Evolutionary conservation across 2,888 invertebrate genomes (phyloP).

Genomic region (Orthosia incerta): DNA sequence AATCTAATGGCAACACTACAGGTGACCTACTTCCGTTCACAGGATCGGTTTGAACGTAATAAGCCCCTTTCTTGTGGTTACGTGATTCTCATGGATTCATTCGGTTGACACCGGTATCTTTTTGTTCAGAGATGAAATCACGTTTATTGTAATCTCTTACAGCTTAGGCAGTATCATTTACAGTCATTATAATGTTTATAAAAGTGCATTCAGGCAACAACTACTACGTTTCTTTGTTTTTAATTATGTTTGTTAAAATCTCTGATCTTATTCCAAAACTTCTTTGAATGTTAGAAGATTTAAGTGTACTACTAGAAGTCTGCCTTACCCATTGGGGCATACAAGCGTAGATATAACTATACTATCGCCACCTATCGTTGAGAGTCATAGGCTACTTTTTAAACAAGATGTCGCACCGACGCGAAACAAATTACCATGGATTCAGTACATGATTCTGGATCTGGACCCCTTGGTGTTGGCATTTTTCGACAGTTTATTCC

Average conservation of each 20-base stretch:
- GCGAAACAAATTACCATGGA: too few relatives aligned
- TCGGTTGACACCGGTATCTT: constrained; percentile 32
- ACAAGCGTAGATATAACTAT: too few relatives aligned
- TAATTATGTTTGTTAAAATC: neutral
- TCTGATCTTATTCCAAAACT: too few relatives aligned
- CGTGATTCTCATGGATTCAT: constrained; percentile 48
- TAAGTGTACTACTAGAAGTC: too few relatives aligned
- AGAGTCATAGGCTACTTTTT: too few relatives aligned
- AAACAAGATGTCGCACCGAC: too few relatives aligned
- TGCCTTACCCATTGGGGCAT: too few relatives aligned
- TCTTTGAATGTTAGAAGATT: too few relatives aligned
- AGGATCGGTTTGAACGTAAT: constrained; percentile 47
- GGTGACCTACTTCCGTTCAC: constrained; percentile 62
- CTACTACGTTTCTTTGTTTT: neutral
- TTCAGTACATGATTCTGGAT: too few relatives aligned
- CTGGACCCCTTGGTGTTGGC: too few relatives aligned
- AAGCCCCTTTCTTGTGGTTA: constrained; percentile 45
- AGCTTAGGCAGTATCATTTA: neutral
- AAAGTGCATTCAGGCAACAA: neutral
- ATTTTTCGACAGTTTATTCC: too few relatives aligned
- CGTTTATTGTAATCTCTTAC: neutral
- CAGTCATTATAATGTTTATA: neutral
- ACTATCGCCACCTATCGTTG: too few relatives aligned
- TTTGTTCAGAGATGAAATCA: constrained; percentile 36
- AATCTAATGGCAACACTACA: constrained; percentile 48